Conservation (phyloP, 2,888 invertebrate genomes). For the Ichneumoninae sp. region DNA sequence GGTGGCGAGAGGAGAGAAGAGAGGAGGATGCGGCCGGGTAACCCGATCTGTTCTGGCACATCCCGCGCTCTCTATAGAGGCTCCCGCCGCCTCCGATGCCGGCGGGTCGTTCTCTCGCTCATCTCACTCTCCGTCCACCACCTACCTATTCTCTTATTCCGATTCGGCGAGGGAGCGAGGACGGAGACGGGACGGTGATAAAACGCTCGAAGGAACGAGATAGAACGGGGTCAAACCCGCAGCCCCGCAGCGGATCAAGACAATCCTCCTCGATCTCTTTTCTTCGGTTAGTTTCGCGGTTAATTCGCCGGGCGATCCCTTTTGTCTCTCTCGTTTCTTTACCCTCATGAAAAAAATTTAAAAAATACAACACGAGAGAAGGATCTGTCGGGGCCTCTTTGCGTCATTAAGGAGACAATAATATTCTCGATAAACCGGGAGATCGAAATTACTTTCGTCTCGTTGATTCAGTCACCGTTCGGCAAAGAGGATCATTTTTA, state of each 20-base stretch:
- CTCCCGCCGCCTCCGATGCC: slow-evolving; percentile 67
- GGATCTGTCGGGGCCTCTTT: neutral
- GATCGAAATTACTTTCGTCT: neutral
- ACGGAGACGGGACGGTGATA: neutral
- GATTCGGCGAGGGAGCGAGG: slow-evolving; percentile 40
- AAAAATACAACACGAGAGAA: neutral
- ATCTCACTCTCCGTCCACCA: slow-evolving; percentile 70
- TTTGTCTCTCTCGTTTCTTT: slow-evolving; percentile 69
- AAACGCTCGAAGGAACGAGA: slow-evolving; percentile 68
- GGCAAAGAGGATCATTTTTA: neutral
- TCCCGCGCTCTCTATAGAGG: slow-evolving; percentile 65
- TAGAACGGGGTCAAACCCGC: slow-evolving; percentile 78
- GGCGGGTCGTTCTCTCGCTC: slow-evolving; percentile 58
- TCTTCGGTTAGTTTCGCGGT: slow-evolving; percentile 53
- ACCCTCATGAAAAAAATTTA: slow-evolving; percentile 16
- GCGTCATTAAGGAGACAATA: neutral
- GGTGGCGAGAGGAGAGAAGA: slow-evolving; percentile 63
- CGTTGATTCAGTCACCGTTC: neutral
- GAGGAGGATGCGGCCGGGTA: slow-evolving; percentile 80
- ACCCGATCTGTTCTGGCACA: slow-evolving; percentile 76
- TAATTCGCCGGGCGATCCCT: slow-evolving; percentile 59
- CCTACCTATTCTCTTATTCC: slow-evolving; percentile 62
- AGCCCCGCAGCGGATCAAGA: slow-evolving; percentile 66
- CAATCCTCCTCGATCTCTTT: slow-evolving; percentile 72
- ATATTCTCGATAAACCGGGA: neutral